These are phyloP conservation scores for Mesochorus sp. DNA, from an alignment of 2,888 invertebrate genomes.

Conservation along the genomic window DNA sequence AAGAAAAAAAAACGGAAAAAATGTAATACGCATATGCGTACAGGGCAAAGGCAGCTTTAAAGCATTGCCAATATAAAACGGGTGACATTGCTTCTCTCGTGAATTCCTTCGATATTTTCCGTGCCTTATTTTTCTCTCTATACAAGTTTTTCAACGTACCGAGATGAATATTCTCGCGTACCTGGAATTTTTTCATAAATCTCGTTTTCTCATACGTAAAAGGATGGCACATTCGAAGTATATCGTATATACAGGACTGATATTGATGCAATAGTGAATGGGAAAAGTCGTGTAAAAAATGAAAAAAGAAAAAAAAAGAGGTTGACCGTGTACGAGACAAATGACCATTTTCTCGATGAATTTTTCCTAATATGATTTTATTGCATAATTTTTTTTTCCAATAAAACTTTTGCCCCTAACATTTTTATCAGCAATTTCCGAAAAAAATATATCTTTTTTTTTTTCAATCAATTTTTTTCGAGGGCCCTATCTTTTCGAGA, in stretches of 20 bases:
- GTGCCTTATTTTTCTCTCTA: not conserved
- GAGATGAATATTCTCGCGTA: not conserved
- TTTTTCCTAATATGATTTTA: no score
- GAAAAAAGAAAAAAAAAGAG: no score
- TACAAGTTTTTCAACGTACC: not conserved
- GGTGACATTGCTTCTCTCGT: slow-evolving; percentile 2
- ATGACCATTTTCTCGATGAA: no score
- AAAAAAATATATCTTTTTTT: no score
- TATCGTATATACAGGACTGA: no score
- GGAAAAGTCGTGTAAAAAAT: no score
- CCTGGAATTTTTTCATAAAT: slow-evolving; percentile 20
- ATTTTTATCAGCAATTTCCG: no score
- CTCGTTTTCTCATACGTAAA: not conserved
- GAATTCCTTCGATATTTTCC: slow-evolving; percentile 28
- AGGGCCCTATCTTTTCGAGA: not conserved
- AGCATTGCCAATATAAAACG: slow-evolving; percentile 39
- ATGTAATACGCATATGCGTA: not conserved
- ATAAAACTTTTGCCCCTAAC: no score
- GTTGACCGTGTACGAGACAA: no score
- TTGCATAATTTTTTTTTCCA: no score
- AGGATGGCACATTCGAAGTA: not conserved
- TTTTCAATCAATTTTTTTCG: not conserved
- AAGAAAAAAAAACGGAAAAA: not conserved
- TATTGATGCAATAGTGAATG: no score
- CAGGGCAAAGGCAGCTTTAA: not conserved